phyloP scores from a whole-genome alignment of 2,888 invertebrate species.

The Drosophila fulvimacula region DNA sequence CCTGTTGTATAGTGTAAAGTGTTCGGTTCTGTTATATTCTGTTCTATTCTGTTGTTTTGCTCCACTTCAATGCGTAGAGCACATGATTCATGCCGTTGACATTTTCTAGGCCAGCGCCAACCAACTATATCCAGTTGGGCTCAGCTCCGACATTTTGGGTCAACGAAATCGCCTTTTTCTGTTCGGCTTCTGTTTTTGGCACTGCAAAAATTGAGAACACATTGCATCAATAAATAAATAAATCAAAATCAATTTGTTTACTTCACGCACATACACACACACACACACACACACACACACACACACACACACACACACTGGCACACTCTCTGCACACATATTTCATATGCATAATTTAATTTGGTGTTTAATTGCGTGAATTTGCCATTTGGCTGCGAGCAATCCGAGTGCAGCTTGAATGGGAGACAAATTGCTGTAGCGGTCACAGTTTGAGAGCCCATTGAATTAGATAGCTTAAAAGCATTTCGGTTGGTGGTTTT shows the following conservation, averaged over 20 bases:
- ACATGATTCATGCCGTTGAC: slow-evolving; percentile 56
- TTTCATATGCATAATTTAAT: slow-evolving; percentile 76
- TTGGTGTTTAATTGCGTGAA: slow-evolving; percentile 77
- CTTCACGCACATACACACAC: slow-evolving; percentile 47
- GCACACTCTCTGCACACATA: slow-evolving; percentile 19
- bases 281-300: slow-evolving; percentile 5
- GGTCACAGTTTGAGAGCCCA: slow-evolving; percentile 40
- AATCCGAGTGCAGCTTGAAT: slow-evolving; percentile 23
- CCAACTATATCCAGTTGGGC: slow-evolving; percentile 61
- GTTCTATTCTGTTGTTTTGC: slow-evolving; percentile 1
- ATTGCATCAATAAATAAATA: slow-evolving; percentile 68
- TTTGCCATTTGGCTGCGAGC: slow-evolving; percentile 67
- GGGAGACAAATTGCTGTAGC: slow-evolving; percentile 30
- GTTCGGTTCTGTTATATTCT: not conserved
- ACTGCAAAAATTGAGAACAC: slow-evolving; percentile 49
- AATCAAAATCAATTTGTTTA: slow-evolving; percentile 79
- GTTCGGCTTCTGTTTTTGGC: slow-evolving; percentile 18
- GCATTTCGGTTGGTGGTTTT: slow-evolving; percentile 24
- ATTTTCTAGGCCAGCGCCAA: slow-evolving; percentile 61
- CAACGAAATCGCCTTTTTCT: slow-evolving; percentile 6
- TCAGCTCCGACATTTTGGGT: slow-evolving; percentile 55
- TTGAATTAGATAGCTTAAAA: slow-evolving; percentile 37
- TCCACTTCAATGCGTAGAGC: slow-evolving; percentile 56
- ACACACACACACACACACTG: not conserved
- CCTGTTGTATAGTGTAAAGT: slow-evolving; percentile 10